Evolutionary conservation across 2,113 vertebrate genomes (phyloP).

Genomic region (Nothocercus julius): DNA sequence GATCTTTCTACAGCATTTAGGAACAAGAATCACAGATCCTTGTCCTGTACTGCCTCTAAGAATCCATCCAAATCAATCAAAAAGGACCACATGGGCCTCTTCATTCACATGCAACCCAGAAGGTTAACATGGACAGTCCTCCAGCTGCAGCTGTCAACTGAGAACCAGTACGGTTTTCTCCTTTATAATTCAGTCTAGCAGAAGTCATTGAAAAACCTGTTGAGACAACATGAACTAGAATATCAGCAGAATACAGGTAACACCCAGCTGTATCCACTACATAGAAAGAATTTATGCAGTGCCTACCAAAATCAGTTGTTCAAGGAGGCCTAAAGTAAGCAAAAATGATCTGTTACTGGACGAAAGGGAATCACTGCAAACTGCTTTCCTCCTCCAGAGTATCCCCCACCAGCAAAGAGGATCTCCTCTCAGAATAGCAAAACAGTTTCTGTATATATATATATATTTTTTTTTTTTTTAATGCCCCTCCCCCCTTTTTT

Average conservation of each 20-base stretch:
- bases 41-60: background rate
- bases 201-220: background rate
- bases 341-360: background rate
- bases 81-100: background rate
- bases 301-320: background rate
- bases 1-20: background rate
- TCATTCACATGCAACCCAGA: background rate
- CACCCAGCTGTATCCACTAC: background rate
- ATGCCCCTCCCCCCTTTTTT: background rate
- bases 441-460: background rate
- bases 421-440: background rate
- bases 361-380: background rate
- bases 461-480: background rate
- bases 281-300: background rate
- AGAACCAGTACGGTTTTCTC: background rate
- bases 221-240: background rate
- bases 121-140: background rate
- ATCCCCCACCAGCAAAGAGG: background rate
- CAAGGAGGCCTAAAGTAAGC: background rate
- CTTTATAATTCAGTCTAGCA: background rate
- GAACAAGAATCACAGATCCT: background rate
- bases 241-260: background rate
- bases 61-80: background rate
- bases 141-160: background rate
- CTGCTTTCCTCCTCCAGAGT: background rate